Base-by-base conservation (phyloP, 2,113 vertebrate species). In the Perca fluviatilis region DNA sequence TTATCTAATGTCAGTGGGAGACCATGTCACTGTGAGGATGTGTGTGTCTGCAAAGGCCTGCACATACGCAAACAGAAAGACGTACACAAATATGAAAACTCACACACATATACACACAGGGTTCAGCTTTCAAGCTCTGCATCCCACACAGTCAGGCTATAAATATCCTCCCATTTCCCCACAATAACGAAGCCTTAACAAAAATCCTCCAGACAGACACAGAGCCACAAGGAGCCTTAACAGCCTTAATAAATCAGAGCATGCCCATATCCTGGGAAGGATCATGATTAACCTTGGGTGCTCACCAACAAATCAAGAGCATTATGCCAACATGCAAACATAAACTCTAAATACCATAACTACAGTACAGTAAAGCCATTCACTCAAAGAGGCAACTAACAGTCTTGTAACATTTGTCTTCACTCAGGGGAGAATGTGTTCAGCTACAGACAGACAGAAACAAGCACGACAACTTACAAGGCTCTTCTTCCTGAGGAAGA, bases 141-240 rank as follows among this genome's bases (percentile, higher is more conserved):
- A 73, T 85, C 86, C 91, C 74, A 90, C 81, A 76, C 77, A 84
- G 79, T 36, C 62, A 2, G 40, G 69, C 78, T 87, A 90, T 78
- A 88, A 92, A 91, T 92, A 90, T 51, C 86, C 51, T 12, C 51
- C 36, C 61, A 56, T 86, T 86, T 88, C 84, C 82, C 87, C 70
- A 68, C 80, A 87, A 86, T 23, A 67, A 79, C 81, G 78, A 85
- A 84, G 78, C 85, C 80, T 87, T 1, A 40, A 76, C 50, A 58
- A 80, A 80, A 82, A 88, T 67, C 75, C 65, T 84, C 75, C 64
- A 89, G 66, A 77, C 71, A 66, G 25, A 75, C n/a, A 4, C 77
- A 69, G 49, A 79, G 27, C 71, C 25, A 61, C 21, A 58, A 30
- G 15, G 23, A 82, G 27, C 60, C 33, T 54, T 12, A 64, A 23